Evolutionary conservation across 1,140 invertebrate genomes (phyloP).

Genomic region (Dryas iulia): DNA sequence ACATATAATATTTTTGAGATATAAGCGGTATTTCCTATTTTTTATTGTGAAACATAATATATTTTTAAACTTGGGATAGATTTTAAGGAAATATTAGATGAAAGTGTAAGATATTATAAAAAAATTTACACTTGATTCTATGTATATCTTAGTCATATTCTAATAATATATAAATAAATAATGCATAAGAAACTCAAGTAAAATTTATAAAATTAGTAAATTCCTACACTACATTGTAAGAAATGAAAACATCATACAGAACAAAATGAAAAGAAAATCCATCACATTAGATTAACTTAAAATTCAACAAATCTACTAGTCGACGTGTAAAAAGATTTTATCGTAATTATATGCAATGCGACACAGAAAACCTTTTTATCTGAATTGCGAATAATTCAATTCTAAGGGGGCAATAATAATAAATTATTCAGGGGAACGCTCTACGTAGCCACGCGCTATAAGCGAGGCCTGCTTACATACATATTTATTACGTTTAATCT

Average conservation of each 20-base stretch:
- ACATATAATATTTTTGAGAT: too few relatives aligned
- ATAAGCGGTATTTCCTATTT: too few relatives aligned
- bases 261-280: not conserved
- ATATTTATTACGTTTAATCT: constrained; percentile 5
- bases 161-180: too few relatives aligned
- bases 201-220: not conserved
- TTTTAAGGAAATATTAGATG: too few relatives aligned
- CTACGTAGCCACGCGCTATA: constrained; percentile 6
- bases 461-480: not conserved
- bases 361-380: constrained; percentile 50
- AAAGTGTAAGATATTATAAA: too few relatives aligned
- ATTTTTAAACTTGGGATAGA: too few relatives aligned
- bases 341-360: constrained; percentile 27
- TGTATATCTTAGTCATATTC: too few relatives aligned
- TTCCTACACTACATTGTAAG: not conserved
- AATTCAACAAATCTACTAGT: not conserved
- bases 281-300: constrained; percentile 7
- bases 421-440: constrained; percentile 20
- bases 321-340: constrained; percentile 18
- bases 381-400: constrained; percentile 43
- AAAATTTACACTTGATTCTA: too few relatives aligned
- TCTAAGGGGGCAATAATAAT: constrained; percentile 37
- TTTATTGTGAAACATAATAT: too few relatives aligned
- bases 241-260: not conserved
- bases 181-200: too few relatives aligned